Evolutionary conservation across 2,113 vertebrate genomes (phyloP).

Genomic region (Octodon degus): DNA sequence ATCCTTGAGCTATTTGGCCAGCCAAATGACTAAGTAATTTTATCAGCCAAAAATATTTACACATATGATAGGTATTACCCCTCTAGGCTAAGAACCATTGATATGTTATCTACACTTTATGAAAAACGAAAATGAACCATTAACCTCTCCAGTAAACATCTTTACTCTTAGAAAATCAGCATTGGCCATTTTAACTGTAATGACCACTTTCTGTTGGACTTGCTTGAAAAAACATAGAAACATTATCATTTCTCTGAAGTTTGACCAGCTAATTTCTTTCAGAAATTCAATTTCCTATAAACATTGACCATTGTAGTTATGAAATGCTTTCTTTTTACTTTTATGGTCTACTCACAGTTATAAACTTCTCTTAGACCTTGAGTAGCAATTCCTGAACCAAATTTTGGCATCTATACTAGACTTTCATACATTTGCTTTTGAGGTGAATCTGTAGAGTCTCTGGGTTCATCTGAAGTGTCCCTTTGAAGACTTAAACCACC

Average conservation of each 20-base stretch:
- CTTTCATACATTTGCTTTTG: background rate
- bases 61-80: background rate
- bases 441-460: background rate
- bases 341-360: background rate
- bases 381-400: background rate
- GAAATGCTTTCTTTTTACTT: slow-evolving; percentile 16
- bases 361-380: background rate
- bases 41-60: background rate
- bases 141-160: background rate
- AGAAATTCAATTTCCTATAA: background rate
- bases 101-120: background rate
- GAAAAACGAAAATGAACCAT: background rate
- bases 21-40: background rate
- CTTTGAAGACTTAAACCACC: background rate
- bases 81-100: background rate
- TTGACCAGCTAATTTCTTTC: background rate
- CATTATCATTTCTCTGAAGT: background rate
- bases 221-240: background rate
- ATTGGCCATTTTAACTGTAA: background rate
- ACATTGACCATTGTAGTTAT: background rate
- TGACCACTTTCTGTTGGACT: background rate
- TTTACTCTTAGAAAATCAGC: background rate
- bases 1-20: no score
- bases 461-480: background rate
- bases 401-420: background rate